Conservation (phyloP, 2,888 invertebrate genomes). For the Drosophila affinis region DNA sequence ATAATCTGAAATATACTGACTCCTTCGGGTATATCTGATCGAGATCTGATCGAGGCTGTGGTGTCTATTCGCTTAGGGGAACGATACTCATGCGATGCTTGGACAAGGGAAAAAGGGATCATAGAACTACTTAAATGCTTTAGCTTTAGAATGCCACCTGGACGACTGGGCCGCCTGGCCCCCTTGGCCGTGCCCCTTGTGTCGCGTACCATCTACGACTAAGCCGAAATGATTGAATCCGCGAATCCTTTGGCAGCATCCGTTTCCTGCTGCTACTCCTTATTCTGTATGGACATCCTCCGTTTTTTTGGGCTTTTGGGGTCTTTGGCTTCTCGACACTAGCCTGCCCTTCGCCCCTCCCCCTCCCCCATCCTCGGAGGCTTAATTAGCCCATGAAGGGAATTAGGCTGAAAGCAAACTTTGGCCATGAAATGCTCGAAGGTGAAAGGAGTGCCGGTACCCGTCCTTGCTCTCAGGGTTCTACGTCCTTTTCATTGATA, state of each 20-base stretch:
- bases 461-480: conserved; percentile 7
- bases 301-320: conserved; percentile 4
- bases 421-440: neutral
- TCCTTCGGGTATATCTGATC: too few species aligned
- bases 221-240: conserved; percentile 33
- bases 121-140: too few species aligned
- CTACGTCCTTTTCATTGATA: conserved; percentile 60
- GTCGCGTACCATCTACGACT: conserved; percentile 6
- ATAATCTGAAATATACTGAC: too few species aligned
- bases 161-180: too few species aligned
- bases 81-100: too few species aligned
- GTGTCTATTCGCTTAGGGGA: too few species aligned
- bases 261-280: conserved; percentile 13
- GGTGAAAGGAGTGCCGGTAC: neutral
- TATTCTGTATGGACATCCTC: neutral
- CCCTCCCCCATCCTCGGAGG: conserved; percentile 23
- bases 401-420: conserved; percentile 14
- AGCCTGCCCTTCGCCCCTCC: conserved; percentile 10
- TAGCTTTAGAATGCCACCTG: too few species aligned
- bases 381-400: conserved; percentile 55
- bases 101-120: too few species aligned
- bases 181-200: conserved; percentile 2
- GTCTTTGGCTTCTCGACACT: conserved; percentile 38
- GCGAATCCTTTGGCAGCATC: conserved; percentile 27
- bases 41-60: too few species aligned